Percentiles rank a stretch among this genome's conserved stretches.
phyloP scores from a whole-genome alignment of 2,113 vertebrate species.

The Cercocebus atys region DNA sequence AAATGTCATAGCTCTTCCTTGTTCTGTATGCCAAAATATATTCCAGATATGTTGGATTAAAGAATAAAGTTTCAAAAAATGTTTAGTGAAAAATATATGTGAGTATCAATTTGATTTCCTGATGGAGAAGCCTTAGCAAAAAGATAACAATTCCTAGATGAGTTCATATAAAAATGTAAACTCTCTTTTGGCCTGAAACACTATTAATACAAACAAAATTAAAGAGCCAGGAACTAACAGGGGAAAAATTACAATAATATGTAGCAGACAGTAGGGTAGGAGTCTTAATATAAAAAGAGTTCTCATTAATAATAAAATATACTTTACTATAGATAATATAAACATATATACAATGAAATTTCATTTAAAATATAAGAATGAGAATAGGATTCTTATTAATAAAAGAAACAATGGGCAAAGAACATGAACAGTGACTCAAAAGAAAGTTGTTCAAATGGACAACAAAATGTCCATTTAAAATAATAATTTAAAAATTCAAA shows the following conservation, averaged over 20 bases:
- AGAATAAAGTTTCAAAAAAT: not conserved
- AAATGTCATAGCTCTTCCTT: not conserved
- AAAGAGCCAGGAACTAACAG: not conserved
- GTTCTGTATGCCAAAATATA: not conserved
- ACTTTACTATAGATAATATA: not conserved
- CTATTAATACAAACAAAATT: not conserved
- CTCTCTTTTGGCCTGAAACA: not conserved
- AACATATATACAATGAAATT: not conserved
- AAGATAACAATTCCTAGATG: not conserved
- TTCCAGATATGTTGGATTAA: not conserved
- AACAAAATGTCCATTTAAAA: not conserved
- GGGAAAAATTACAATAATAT: not conserved
- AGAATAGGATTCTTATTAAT: not conserved
- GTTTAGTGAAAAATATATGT: not conserved
- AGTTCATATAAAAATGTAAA: not conserved
- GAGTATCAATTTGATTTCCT: not conserved
- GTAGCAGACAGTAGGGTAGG: not conserved
- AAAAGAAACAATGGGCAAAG: not conserved
- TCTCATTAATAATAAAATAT: not conserved
- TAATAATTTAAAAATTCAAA: not conserved
- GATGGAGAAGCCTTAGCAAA: not conserved
- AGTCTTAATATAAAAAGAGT: not conserved
- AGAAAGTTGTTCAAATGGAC: not conserved
- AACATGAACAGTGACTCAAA: not conserved
- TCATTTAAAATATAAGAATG: slow-evolving; percentile 14